phyloP scores from a whole-genome alignment of 2,888 invertebrate genomes.

The Silvanus unidentatus region DNA sequence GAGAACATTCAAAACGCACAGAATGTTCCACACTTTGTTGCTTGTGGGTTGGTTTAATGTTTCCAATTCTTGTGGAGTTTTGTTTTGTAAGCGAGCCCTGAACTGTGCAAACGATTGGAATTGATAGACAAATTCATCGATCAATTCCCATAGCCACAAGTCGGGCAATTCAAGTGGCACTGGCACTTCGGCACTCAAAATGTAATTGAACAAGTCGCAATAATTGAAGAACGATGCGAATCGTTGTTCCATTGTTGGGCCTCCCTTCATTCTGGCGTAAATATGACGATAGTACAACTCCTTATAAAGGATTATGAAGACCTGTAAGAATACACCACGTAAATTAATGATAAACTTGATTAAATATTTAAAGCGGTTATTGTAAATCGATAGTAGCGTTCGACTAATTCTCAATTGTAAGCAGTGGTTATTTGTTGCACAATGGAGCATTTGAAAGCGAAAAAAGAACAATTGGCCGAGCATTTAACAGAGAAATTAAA shows the following conservation, averaged over 20 bases:
- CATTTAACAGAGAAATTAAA: conserved; percentile 26
- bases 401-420: no score
- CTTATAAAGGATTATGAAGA: conserved; percentile 93
- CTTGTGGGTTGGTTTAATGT: conserved; percentile 60
- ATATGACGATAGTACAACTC: conserved; percentile 97
- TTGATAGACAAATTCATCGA: conserved; percentile 99
- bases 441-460: neutral
- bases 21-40: conserved; percentile 95
- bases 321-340: conserved; percentile 48
- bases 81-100: conserved; percentile 64
- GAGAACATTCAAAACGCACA: conserved; percentile 94
- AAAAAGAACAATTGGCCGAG: conserved; percentile 8
- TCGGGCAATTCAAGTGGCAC: conserved; percentile 90
- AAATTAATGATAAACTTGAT: neutral
- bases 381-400: no score
- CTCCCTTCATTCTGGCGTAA: conserved; percentile 86
- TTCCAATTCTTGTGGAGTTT: conserved; percentile 74
- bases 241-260: conserved; percentile 86
- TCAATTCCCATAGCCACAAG: conserved; percentile 99
- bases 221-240: conserved; percentile 97
- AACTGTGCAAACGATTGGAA: conserved; percentile 89
- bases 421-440: no score
- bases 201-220: conserved; percentile 95
- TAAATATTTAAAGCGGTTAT: no score
- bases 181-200: conserved; percentile 83